phyloP scores from a whole-genome alignment of 2,797 vertebrate genomes.

The Nannoperca australis region DNA sequence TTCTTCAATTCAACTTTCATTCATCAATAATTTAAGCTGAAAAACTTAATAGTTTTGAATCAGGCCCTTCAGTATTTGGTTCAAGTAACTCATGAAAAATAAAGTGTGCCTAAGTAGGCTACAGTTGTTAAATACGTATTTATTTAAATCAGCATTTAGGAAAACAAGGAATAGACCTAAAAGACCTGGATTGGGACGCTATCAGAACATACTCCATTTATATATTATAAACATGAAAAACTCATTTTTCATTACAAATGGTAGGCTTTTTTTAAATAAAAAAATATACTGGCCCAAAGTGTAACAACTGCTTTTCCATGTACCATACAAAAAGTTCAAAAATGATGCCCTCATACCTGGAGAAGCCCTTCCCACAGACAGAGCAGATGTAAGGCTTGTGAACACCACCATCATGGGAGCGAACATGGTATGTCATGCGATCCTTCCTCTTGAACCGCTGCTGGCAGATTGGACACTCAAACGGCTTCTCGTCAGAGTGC shows the following conservation, averaged over 20 bases:
- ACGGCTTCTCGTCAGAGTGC: slow-evolving; percentile 97
- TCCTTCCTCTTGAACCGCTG: slow-evolving; percentile 99
- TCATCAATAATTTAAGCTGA: neutral
- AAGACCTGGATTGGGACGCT: neutral
- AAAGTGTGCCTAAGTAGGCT: too few species aligned
- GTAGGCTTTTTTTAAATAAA: too few species aligned
- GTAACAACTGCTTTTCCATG: neutral
- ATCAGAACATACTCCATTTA: too few species aligned
- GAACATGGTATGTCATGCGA: slow-evolving; percentile 98
- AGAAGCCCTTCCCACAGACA: slow-evolving; percentile 98
- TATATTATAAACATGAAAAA: too few species aligned
- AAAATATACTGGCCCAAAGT: neutral
- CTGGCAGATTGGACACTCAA: slow-evolving; percentile 97
- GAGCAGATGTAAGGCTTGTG: slow-evolving; percentile 98
- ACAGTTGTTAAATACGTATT: neutral
- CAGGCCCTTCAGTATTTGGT: neutral
- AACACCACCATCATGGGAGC: slow-evolving; percentile 96
- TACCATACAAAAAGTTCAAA: neutral
- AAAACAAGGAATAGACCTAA: neutral
- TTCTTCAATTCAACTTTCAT: neutral
- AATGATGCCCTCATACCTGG: slow-evolving; percentile 86
- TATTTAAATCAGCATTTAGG: neutral
- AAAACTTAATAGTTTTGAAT: neutral
- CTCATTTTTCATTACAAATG: too few species aligned
- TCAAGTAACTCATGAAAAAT: too few species aligned